Evolutionary conservation across 2,888 invertebrate species (phyloP).

Genomic region (Lissonota sp.): DNA sequence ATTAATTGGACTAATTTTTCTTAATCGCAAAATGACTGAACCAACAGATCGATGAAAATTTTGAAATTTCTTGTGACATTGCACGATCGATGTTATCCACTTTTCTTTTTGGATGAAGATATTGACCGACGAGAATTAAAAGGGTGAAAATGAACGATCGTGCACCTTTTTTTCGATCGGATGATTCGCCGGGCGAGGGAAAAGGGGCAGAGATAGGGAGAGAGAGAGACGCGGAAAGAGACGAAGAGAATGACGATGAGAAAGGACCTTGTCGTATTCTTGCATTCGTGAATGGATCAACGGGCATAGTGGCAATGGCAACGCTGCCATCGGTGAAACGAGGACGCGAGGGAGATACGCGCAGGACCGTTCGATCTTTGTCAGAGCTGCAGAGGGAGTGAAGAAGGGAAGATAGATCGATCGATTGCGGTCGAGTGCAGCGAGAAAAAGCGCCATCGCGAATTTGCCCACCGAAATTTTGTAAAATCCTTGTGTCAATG

Average conservation of each 20-base stretch:
- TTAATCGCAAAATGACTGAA: no score
- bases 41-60: no score
- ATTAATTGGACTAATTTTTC: no score
- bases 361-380: conserved; percentile 34
- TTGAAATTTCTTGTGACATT: background rate
- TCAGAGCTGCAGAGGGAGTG: background rate
- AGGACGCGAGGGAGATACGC: conserved; percentile 12
- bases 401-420: background rate
- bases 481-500: no score
- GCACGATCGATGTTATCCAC: background rate
- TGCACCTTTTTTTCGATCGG: no score
- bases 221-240: conserved; percentile 46
- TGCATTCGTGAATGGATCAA: conserved; percentile 46
- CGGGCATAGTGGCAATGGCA: background rate
- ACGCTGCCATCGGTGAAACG: conserved; percentile 27
- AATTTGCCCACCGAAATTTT: no score
- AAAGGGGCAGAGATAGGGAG: conserved; percentile 55
- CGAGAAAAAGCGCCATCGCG: conserved; percentile 1
- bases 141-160: background rate
- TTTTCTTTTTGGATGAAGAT: conserved; percentile 38
- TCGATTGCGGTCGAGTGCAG: background rate
- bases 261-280: conserved; percentile 26
- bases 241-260: conserved; percentile 19
- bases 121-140: conserved; percentile 12
- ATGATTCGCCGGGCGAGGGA: conserved; percentile 35